Base-by-base conservation (phyloP, 1,140 invertebrate species). In the Atta cephalotes region DNA sequence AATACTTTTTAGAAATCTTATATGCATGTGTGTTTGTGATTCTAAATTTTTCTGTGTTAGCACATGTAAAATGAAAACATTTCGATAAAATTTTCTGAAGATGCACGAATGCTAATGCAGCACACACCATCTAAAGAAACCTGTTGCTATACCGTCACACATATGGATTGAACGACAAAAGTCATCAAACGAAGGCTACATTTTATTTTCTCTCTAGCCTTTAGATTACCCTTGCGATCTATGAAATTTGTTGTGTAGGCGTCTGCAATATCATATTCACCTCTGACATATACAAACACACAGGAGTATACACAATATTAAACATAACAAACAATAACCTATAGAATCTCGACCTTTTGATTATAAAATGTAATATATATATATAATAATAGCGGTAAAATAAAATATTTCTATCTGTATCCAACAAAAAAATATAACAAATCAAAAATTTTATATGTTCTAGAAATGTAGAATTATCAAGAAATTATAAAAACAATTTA, bases 141-240 rank as follows among this genome's bases (percentile, higher is more conserved):
- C 80, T 82, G 80, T 82, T 82, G 80, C 80, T 82, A 49, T 49
- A 70, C 35, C 18, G 18, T 82, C 7, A 45, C 39, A 45, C 10
- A 60, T 49, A 60, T 21, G 18, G 7, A 74, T 10, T n/a, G 39
- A 49, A 82, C 53, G 53, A 82, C 53, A 82, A 60, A 82, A 82
- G 25, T 62, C 53, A 82, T 74, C 53, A 53, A 80, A 35, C 21
- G 62, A 39, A 65, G 35, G 16, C 16, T 58, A 6, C 3, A 18
- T 58, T 62, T 14, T 72, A 72, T 60, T 82, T 74, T 74, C 35
- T 25, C 35, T 21, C 53, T 16, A 14, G 53, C 6, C 53, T 62
- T 74, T 16, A 31, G 14, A 10, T 21, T 18, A 12, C 10, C 28
- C 12, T 39, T 68, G 21, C 16, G 18, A 3, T 70, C n/a, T 39